Evolutionary conservation across 2,113 vertebrate genomes (phyloP).

Genomic region (Carassius auratus): DNA sequence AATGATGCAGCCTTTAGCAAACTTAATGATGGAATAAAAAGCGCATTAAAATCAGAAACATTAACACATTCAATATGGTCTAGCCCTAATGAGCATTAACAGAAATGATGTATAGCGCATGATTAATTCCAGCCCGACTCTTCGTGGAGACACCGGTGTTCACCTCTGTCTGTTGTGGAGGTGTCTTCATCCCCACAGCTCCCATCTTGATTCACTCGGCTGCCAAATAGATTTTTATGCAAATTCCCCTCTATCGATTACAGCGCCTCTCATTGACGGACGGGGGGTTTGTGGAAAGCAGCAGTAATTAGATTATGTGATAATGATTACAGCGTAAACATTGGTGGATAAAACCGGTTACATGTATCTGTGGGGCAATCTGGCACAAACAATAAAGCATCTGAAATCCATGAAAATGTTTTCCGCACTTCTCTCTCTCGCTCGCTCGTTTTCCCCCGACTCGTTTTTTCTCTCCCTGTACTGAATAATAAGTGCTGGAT

Average conservation of each 20-base stretch:
- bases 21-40: neutral
- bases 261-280: constrained; percentile 68
- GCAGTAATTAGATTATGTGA: constrained; percentile 74
- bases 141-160: constrained; percentile 57
- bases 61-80: neutral
- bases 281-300: constrained; percentile 63
- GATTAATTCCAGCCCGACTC: neutral
- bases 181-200: constrained; percentile 70
- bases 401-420: constrained; percentile 64
- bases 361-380: constrained; percentile 63
- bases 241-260: constrained; percentile 75
- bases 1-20: neutral
- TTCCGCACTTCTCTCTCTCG: constrained; percentile 8
- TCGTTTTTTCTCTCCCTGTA: constrained; percentile 35
- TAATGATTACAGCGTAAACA: constrained; percentile 75
- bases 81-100: constrained; percentile 29
- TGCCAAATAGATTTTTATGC: constrained; percentile 80
- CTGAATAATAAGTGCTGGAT: constrained; percentile 74
- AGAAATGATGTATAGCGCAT: constrained; percentile 6
- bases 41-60: neutral
- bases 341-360: constrained; percentile 59
- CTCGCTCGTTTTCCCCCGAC: constrained; percentile 9
- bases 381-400: constrained; percentile 72
- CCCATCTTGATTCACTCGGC: constrained; percentile 63
- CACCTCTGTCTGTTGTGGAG: constrained; percentile 62